phyloP scores from a whole-genome alignment of 1,140 invertebrate species.

The Araneus ventricosus region DNA sequence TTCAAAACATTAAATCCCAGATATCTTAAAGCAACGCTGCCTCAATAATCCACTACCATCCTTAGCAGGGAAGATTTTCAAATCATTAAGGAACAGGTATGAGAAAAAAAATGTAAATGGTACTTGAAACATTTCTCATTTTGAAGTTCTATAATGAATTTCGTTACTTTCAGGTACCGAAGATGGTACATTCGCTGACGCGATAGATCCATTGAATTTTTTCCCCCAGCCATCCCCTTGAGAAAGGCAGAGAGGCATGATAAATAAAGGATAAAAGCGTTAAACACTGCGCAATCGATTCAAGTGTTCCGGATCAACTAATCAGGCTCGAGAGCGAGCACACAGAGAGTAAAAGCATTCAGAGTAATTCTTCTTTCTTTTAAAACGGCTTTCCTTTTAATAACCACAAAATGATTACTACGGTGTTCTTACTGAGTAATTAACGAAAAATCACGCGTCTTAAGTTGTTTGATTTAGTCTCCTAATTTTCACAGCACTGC shows the following conservation, averaged over 20 bases:
- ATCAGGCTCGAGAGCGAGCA: not conserved
- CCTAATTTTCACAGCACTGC: constrained; percentile 33
- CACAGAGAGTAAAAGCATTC: constrained; percentile 23
- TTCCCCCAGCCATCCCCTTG: not conserved
- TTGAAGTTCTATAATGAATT: constrained; percentile 49
- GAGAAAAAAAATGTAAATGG: not conserved
- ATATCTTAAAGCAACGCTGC: not conserved
- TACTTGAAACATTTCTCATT: constrained; percentile 40
- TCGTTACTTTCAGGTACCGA: not conserved
- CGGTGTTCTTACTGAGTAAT: constrained; percentile 55
- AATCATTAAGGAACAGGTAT: constrained; percentile 15
- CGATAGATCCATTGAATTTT: constrained; percentile 19
- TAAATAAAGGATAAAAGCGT: constrained; percentile 38
- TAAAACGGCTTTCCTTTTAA: constrained; percentile 45
- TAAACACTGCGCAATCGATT: constrained; percentile 29
- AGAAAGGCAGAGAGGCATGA: not conserved
- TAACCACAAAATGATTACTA: constrained; percentile 58
- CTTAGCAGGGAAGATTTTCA: not conserved
- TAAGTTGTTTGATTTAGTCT: constrained; percentile 59
- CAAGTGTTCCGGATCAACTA: constrained; percentile 32
- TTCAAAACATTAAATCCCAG: not conserved
- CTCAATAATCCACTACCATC: not conserved
- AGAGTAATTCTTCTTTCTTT: constrained; percentile 64
- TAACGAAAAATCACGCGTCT: constrained; percentile 52
- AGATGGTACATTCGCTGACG: constrained; percentile 21